A percentile compares a stretch with the other conserved stretches of the same genome.
These are phyloP conservation scores for Drosophila pandora DNA, from an alignment of 1,140 invertebrate genomes.

Conservation along the genomic window DNA sequence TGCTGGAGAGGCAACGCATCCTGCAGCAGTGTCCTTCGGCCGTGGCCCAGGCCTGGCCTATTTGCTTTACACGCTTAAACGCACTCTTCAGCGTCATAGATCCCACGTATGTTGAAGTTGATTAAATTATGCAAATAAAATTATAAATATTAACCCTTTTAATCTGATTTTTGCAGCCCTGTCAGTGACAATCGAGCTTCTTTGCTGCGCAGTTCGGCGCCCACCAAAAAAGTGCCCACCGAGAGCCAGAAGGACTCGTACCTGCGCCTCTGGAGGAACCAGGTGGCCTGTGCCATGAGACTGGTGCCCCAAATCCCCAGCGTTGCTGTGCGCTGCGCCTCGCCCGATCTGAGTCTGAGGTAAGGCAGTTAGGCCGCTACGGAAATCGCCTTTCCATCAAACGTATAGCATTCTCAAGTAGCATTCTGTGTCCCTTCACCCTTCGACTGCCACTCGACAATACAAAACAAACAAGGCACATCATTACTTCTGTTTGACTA, in stretches of 20 bases:
- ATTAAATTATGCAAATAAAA: background rate
- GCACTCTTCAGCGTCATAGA: slow-evolving; percentile 96
- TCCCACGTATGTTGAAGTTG: slow-evolving; percentile 89
- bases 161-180: slow-evolving; percentile 87
- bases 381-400: background rate
- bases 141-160: background rate
- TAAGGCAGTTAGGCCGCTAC: slow-evolving; percentile 86
- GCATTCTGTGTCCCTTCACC: slow-evolving; percentile 21
- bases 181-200: slow-evolving; percentile 98
- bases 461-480: slow-evolving; percentile 46
- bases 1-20: slow-evolving; percentile 91
- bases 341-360: slow-evolving; percentile 96
- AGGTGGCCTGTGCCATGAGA: slow-evolving; percentile 96
- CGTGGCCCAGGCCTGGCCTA: slow-evolving; percentile 96
- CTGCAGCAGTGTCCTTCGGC: slow-evolving; percentile 93
- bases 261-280: slow-evolving; percentile 96
- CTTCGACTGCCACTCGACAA: slow-evolving; percentile 1
- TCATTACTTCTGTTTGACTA: slow-evolving; percentile 67
- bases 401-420: background rate
- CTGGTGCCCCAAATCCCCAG: slow-evolving; percentile 94
- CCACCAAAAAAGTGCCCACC: slow-evolving; percentile 90
- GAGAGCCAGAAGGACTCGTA: slow-evolving; percentile 93
- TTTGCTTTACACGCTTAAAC: slow-evolving; percentile 95
- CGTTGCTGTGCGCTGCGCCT: slow-evolving; percentile 93
- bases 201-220: slow-evolving; percentile 90